These are phyloP conservation scores for Hystrix brachyura DNA, from an alignment of 2,113 vertebrate species.

Conservation along the genomic window DNA sequence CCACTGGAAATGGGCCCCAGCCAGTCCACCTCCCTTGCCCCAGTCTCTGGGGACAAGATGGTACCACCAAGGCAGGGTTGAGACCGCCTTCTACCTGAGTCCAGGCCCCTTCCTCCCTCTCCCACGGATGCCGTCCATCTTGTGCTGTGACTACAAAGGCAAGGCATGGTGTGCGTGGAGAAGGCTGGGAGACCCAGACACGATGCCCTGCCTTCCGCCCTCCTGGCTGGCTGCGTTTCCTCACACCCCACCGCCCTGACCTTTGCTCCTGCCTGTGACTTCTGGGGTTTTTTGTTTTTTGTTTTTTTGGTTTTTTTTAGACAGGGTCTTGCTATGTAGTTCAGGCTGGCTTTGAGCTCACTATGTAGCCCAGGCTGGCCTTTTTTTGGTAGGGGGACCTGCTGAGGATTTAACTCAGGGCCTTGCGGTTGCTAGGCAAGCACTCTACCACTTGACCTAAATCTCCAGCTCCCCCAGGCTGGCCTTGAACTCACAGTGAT, in stretches of 20 bases:
- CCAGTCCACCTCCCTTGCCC: rapidly evolving
- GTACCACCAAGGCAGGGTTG: background rate
- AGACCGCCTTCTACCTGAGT: no score
- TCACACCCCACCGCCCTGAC: no score
- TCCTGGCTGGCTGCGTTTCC: background rate
- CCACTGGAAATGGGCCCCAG: background rate
- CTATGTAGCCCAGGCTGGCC: background rate
- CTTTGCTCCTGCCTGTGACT: background rate
- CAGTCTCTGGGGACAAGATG: background rate
- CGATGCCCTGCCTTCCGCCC: background rate
- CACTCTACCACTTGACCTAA: no score
- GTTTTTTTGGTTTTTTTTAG: background rate
- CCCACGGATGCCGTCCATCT: background rate
- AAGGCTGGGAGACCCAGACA: background rate
- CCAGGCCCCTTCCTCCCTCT: no score
- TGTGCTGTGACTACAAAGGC: background rate
- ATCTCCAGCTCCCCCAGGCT: background rate
- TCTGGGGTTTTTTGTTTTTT: background rate
- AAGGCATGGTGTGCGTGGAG: rapidly evolving
- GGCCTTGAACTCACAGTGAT: background rate
- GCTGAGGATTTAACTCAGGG: no score
- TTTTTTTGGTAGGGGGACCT: background rate
- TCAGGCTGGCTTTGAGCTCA: background rate
- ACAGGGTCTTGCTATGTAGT: background rate
- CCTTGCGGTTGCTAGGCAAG: no score